A percentile compares a stretch with the other conserved stretches of the same genome.
These are phyloP conservation scores for Anneissia japonica DNA, from an alignment of 35 echinoderm and acorn worm species.

Conservation along the genomic window DNA sequence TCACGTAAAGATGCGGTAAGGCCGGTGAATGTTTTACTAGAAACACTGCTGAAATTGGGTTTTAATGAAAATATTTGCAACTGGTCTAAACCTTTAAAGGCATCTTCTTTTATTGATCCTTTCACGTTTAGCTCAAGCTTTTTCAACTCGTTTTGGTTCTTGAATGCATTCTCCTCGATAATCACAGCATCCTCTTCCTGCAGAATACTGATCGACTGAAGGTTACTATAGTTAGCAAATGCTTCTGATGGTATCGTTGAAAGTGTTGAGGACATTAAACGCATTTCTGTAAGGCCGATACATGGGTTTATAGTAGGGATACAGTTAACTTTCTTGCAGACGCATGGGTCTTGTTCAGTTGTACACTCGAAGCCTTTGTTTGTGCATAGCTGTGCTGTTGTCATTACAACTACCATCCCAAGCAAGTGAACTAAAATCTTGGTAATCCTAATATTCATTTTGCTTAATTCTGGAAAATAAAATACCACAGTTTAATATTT, in stretches of 20 bases:
- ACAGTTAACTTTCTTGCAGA: background rate
- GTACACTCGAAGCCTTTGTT: background rate
- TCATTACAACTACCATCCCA: background rate
- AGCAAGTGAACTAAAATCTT: background rate
- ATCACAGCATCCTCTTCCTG: background rate
- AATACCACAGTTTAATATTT: too few species aligned
- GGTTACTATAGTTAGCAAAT: background rate
- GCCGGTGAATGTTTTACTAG: background rate
- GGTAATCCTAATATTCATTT: background rate
- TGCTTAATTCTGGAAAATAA: background rate
- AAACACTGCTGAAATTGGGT: background rate
- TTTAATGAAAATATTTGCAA: background rate
- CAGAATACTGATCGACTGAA: background rate
- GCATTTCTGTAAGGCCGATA: background rate
- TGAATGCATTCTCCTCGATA: background rate
- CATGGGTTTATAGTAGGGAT: background rate
- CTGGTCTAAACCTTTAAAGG: background rate
- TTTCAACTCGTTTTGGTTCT: background rate
- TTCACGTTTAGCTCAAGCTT: background rate
- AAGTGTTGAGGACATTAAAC: background rate
- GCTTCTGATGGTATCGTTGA: background rate
- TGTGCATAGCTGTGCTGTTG: background rate
- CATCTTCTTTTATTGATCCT: background rate
- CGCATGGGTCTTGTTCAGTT: background rate
- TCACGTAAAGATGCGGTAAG: background rate